phyloP scores from a whole-genome alignment of 1,140 invertebrate genomes.

The Cotesia glomerata region DNA sequence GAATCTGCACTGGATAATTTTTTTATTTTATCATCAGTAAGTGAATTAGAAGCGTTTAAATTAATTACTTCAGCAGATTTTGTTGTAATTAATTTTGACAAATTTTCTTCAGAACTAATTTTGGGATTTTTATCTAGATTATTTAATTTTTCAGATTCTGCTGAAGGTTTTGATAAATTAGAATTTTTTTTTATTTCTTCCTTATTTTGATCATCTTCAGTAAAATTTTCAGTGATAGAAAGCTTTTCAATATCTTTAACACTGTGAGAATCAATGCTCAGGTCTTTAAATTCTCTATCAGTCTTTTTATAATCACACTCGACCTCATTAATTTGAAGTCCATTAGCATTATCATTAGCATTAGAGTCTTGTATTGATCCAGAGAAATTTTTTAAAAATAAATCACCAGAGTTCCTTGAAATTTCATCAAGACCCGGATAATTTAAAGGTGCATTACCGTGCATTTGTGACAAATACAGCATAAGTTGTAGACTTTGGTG shows the following conservation, averaged over 20 bases:
- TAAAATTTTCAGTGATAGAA: neutral
- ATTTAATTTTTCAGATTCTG: neutral
- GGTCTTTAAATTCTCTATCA: too few species aligned
- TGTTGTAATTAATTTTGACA: too few species aligned
- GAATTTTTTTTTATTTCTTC: neutral
- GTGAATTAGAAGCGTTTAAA: too few species aligned
- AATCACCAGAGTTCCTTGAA: neutral
- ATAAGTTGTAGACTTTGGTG: conserved; percentile 50
- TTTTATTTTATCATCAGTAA: too few species aligned
- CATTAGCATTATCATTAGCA: too few species aligned
- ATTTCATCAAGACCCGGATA: neutral
- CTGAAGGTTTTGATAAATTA: neutral
- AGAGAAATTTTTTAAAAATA: neutral
- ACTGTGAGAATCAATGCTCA: neutral
- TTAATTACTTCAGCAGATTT: too few species aligned
- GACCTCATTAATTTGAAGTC: too few species aligned
- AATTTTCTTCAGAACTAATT: too few species aligned
- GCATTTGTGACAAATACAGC: conserved; percentile 43
- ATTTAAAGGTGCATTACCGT: neutral
- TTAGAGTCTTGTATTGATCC: too few species aligned
- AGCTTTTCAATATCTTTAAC: neutral
- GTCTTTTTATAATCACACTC: too few species aligned
- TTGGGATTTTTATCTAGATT: conserved; percentile 2
- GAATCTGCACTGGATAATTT: too few species aligned
- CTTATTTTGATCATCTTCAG: neutral